Evolutionary conservation across 2,888 invertebrate genomes (phyloP), one percentile per base, ranked within the genome.

Genomic region (Gerosis bhagava): DNA sequence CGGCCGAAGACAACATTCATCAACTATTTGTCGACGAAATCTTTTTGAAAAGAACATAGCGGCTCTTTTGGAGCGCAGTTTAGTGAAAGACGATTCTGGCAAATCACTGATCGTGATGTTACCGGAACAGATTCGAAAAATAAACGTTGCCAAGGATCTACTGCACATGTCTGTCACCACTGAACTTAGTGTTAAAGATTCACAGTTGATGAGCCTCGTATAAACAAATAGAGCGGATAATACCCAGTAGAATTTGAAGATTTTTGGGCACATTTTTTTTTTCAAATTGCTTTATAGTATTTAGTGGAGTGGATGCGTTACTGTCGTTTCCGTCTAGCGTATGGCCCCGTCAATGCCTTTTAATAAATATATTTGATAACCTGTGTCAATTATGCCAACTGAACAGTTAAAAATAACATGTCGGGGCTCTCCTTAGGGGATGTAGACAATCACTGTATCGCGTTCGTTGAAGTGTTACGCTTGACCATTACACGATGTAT

Each of bases 351-450:
- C 59, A 66, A 67, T 72, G 71, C 60, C 70, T 72, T 72, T 59
- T 61, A 80, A 75, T 79, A 84, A 83, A 83, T 81, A 83, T 70
- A 77, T 63, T 61, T 59, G 86, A 86, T 86, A 87, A 83, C 86
- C 82, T 79, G 75, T 81, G 80, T 84, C 80, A 82, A 77, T 73
- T 67, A 67, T 73, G 71, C 73, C 72, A 71, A 77, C 73, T 74
- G 70, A 73, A 73, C 64, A 82, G 82, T 83, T 82, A 81, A 84
- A 80, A 86, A 86, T 81, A 86, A 84, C 83, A 83, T 76, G 77
- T 71, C 63, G 72, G 70, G 54, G 44, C 60, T 57, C 60, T 47
- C 25, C 35, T 54, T 49, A 58, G 54, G 60, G 32, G 28, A 39
- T 17, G 49, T 55, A 25, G 49, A 61, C 53, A 57, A 6, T 19